A percentile compares a stretch with the other conserved stretches of the same genome.
Evolutionary conservation across 2,888 invertebrate genomes (phyloP).

Genomic region (Epirrhoe tristata): DNA sequence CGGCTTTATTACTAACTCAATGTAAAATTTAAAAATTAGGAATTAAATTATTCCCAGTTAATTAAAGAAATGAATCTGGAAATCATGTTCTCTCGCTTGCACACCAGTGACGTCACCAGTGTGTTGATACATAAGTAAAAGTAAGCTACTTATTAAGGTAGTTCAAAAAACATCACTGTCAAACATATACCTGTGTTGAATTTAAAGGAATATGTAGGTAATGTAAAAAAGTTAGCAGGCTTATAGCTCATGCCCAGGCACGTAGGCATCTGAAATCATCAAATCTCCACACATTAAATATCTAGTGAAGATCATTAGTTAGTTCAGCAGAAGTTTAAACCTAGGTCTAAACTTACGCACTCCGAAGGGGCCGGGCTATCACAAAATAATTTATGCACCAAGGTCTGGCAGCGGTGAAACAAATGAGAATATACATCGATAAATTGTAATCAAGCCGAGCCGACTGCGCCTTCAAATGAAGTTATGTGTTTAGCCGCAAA

Average conservation of each 20-base stretch:
- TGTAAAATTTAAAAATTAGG: not conserved
- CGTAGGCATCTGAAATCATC: not conserved
- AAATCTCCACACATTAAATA: not conserved
- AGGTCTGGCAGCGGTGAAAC: constrained; percentile 40
- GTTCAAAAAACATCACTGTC: no score
- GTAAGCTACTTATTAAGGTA: no score
- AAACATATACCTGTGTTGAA: no score
- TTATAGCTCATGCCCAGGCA: no score
- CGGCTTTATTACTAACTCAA: constrained; percentile 53
- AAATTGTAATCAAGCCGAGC: constrained; percentile 66
- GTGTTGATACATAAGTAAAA: no score
- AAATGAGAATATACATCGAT: constrained; percentile 65
- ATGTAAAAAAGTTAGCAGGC: no score
- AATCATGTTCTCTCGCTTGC: no score
- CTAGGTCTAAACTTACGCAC: not conserved
- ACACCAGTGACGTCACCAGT: no score
- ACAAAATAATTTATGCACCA: constrained; percentile 49
- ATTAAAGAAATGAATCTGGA: no score
- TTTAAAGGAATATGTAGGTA: no score
- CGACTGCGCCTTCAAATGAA: constrained; percentile 55
- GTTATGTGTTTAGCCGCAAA: constrained; percentile 58
- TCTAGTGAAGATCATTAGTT: not conserved
- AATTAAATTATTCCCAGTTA: not conserved
- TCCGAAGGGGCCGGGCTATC: constrained; percentile 32
- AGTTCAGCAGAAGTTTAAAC: not conserved